phyloP scores from a whole-genome alignment of 1,140 invertebrate genomes.

The Oscheius sp. region DNA sequence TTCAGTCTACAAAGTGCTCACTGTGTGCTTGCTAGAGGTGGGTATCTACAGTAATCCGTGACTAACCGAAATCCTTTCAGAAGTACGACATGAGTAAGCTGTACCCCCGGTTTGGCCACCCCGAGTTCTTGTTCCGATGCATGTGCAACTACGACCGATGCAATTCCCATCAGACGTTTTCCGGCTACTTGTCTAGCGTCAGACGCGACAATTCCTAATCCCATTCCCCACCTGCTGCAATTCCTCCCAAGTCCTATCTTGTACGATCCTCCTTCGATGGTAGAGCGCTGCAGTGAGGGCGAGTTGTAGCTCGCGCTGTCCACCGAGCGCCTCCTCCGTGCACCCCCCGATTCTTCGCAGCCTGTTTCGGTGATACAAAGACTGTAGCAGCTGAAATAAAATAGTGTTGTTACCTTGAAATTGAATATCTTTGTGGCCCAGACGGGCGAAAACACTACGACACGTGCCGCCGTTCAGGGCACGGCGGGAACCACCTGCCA shows the following conservation, averaged over 20 bases:
- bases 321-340: background rate
- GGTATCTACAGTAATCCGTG: background rate
- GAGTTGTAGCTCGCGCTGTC: background rate
- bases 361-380: constrained; percentile 10
- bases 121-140: constrained; percentile 35
- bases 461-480: too few relatives aligned
- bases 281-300: background rate
- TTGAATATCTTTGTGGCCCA: too few relatives aligned
- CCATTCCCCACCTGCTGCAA: background rate
- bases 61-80: constrained; percentile 10
- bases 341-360: background rate
- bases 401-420: too few relatives aligned
- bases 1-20: constrained; percentile 26
- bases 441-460: too few relatives aligned
- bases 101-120: constrained; percentile 12
- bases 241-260: background rate
- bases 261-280: background rate
- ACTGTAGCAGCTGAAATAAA: constrained; percentile 5
- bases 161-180: constrained; percentile 25
- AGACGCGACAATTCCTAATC: background rate
- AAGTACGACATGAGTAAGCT: constrained; percentile 26
- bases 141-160: constrained; percentile 36
- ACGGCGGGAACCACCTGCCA: too few relatives aligned
- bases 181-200: constrained; percentile 4
- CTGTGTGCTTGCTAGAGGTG: constrained; percentile 33